Evolutionary conservation across 2,113 vertebrate species (phyloP), one percentile per base, ranked within the genome.

Genomic region (Cinclus mexicanus): DNA sequence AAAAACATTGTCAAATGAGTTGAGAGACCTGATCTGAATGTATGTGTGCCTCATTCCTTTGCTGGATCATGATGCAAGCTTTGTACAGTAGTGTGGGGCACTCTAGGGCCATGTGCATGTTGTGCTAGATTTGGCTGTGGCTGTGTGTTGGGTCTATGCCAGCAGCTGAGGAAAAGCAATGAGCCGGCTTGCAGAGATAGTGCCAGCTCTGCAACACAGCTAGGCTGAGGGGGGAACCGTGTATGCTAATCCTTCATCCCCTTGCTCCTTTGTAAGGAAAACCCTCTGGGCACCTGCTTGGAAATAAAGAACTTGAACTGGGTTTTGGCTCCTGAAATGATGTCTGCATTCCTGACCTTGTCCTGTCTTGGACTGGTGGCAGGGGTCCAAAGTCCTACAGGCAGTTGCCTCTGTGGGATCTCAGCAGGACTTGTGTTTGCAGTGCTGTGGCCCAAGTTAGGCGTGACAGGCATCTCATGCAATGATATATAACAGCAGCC

Each of bases 1-100:
- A 33, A 29, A 20, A 29, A 4, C 0, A 16, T 57, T 53, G 50
- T 46, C 20, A 25, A 3, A 35, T 88, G 59, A 70, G 31, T 83
- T 52, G 59, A 70, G 74, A 11, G 31, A 59, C 23, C 21, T 50
- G 61, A 39, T 55, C 37, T 37, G 57, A n/a, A 68, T 4, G 1
- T n/a, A 25, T 0, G 0, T 31, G 31, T 50, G 56, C 24, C 29
- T 72, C 0, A 0, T 93, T 44, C 44, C 33, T 79, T 64, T 49
- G 18, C 61, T 42, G 6, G 52, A 15, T 81, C n/a, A 12, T 5
- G 20, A 12, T 8, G 28, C 52, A 55, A 59, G 25, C 47, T 84
- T 78, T 84, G 56, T 74, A 78, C 61, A 64, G 82, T 52, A 52
- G 14, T n/a, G 56, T 21, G 39, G 42, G 33, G 46, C 63, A 44